phyloP scores from a whole-genome alignment of 2,888 invertebrate species.

The Sussaba pulchella region DNA sequence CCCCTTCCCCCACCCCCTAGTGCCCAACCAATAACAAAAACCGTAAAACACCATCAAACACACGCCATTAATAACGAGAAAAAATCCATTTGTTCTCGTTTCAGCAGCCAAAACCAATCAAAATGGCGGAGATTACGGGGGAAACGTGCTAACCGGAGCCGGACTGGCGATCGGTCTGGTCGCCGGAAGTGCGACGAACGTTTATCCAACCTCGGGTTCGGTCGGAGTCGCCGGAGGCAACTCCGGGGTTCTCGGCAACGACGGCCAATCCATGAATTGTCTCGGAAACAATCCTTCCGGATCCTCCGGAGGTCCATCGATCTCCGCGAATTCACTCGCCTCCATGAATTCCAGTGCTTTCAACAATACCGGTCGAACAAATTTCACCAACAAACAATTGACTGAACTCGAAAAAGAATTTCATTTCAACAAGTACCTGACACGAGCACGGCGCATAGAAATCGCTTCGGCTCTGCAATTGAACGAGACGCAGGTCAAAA shows the following conservation, averaged over 20 bases:
- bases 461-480: constrained; percentile 98
- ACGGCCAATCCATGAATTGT: constrained; percentile 60
- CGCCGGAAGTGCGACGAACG: constrained; percentile 52
- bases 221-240: constrained; percentile 29
- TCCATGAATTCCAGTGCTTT: constrained; percentile 78
- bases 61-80: too few relatives aligned
- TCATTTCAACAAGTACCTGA: constrained; percentile 99
- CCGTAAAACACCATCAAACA: neutral
- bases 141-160: constrained; percentile 69
- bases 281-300: constrained; percentile 36
- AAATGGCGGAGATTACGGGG: constrained; percentile 76
- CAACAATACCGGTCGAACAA: constrained; percentile 97
- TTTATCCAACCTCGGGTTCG: constrained; percentile 62
- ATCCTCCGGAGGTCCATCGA: constrained; percentile 69
- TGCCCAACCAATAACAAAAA: neutral
- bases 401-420: constrained; percentile 99
- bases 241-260: constrained; percentile 72
- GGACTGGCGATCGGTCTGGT: constrained; percentile 58
- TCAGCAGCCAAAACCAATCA: constrained; percentile 79
- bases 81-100: constrained; percentile 64
- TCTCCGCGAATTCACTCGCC: constrained; percentile 70
- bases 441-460: constrained; percentile 97
- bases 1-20: too few relatives aligned
- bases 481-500: constrained; percentile 99
- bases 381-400: constrained; percentile 99